These are phyloP conservation scores for Limanda limanda DNA, from an alignment of 2,113 vertebrate species.

Conservation along the genomic window DNA sequence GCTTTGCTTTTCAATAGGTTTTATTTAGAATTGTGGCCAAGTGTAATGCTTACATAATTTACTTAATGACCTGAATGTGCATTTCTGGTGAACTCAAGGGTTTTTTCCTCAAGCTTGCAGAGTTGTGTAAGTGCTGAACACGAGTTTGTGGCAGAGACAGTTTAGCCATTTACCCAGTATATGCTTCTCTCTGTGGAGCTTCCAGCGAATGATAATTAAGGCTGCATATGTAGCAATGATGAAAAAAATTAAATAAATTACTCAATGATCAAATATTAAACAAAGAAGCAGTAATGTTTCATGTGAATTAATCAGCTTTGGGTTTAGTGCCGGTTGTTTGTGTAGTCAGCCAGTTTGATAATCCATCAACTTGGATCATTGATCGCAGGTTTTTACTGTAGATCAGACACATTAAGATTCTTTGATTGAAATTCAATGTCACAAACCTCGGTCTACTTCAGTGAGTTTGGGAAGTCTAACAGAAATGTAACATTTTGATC, in stretches of 20 bases:
- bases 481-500: no score
- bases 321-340: neutral
- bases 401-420: neutral
- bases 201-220: no score
- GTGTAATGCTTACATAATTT: no score
- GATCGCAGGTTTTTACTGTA: neutral
- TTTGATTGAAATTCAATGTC: neutral
- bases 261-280: conserved; percentile 11
- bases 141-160: no score
- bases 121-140: no score
- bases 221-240: neutral
- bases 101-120: no score
- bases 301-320: conserved; percentile 10
- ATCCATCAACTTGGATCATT: neutral
- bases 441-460: neutral
- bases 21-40: neutral
- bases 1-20: neutral
- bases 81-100: no score
- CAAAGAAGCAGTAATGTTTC: conserved; percentile 7
- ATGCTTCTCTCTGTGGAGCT: no score
- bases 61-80: no score
- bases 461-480: no score
- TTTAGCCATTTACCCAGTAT: no score
- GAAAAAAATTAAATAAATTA: conserved; percentile 9
- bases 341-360: neutral